phyloP scores from a whole-genome alignment of 92 coral and sea anemone species.

The Siderastrea radians region DNA sequence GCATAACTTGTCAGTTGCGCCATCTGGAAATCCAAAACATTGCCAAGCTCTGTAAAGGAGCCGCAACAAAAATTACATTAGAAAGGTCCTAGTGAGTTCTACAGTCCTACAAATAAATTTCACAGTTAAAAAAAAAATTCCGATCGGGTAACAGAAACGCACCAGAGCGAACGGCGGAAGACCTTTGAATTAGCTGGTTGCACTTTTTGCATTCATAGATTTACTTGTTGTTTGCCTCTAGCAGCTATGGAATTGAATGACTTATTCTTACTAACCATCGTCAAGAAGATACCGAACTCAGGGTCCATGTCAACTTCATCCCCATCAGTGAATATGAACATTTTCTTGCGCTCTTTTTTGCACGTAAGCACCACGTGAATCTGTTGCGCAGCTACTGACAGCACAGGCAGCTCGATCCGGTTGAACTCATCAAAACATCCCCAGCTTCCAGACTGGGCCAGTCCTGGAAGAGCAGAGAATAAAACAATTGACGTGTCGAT shows the following conservation, averaged over 20 bases:
- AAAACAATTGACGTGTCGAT: not conserved
- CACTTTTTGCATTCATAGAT: not conserved
- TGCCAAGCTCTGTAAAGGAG: too few relatives aligned
- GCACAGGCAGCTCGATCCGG: constrained; percentile 98
- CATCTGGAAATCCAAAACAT: too few relatives aligned
- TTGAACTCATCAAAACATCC: constrained; percentile 99
- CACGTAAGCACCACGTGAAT: constrained; percentile 98
- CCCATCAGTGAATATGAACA: constrained; percentile 97
- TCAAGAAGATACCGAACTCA: constrained; percentile 98
- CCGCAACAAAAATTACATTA: too few relatives aligned
- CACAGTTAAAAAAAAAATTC: too few relatives aligned
- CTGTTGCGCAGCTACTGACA: constrained; percentile 99
- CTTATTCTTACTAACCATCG: constrained; percentile 77
- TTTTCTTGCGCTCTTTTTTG: constrained; percentile 93
- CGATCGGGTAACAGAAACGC: too few relatives aligned
- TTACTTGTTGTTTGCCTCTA: not conserved
- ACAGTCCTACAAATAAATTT: too few relatives aligned
- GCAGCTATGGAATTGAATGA: not conserved
- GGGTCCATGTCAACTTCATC: constrained; percentile 97
- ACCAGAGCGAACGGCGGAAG: too few relatives aligned
- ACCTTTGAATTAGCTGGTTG: too few relatives aligned
- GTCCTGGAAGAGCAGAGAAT: constrained; percentile 55
- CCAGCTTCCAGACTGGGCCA: constrained; percentile 99
- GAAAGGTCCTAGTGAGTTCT: too few relatives aligned
- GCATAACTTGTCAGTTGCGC: too few relatives aligned